Base-by-base conservation (phyloP, 2,113 vertebrate genomes). In the Pyrgilauda ruficollis region DNA sequence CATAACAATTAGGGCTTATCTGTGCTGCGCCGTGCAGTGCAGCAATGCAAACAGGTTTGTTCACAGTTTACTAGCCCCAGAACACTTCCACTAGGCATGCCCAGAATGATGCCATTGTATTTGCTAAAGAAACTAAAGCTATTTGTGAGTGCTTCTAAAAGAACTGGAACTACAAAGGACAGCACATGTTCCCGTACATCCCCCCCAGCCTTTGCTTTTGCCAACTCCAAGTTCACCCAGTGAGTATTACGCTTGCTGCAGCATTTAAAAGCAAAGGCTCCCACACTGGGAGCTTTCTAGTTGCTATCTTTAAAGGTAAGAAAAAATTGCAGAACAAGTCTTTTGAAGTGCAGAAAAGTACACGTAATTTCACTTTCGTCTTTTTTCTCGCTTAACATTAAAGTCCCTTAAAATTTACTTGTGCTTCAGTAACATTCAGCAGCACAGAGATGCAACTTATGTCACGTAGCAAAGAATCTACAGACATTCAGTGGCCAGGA, bases 1-100 rank as follows among this genome's bases (percentile, higher is more conserved):
- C 98, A 97, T 98, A 98, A 98, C 97, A 98, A 97, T 97, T 97
- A 98, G 97, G 97, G 96, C 97, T 98, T 98, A 98, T 97, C 97
- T 97, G 96, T 88, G 93, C 96, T 89, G 79, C 2, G 76, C 97
- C 95, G 96, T 93, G 97, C 97, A 88, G 97, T 92, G 89, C 93
- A 95, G 97, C 97, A 97, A 91, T 96, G 95, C 97, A 98, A 98
- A 98, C 97, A 98, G 97, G 97, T 98, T 98, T 98, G 97, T 98
- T 97, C 98, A 98, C 97, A 97, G 97, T 97, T 97, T 97, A 96
- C 97, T 94, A 96, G 97, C 92, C 94, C 77, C 92, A 93, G 89
- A 96, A 95, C 92, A 91, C 82, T 96, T 96, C 94, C 95, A 97
- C 97, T 97, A 97, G 97, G 97, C 97, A 98, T 98, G 97, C 97